Percentiles rank a stretch among this genome's conserved stretches.
Evolutionary conservation across 2,888 invertebrate genomes (phyloP).

Genomic region (Caenorhabditis sinica): DNA sequence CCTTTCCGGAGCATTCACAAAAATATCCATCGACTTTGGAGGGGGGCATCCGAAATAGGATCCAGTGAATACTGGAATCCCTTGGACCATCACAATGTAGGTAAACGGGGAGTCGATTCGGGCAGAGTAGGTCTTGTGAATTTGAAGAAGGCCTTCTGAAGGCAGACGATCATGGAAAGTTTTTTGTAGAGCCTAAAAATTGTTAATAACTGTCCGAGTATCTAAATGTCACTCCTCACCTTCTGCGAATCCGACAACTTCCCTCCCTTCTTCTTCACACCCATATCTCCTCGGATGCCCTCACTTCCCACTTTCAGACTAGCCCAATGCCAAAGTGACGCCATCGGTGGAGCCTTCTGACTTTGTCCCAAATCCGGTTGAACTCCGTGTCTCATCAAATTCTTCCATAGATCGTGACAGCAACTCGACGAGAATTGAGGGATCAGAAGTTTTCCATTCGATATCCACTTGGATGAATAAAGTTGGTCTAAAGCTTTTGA

Average conservation of each 20-base stretch:
- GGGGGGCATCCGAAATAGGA: slow-evolving; percentile 57
- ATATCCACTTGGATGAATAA: neutral
- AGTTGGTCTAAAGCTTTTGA: slow-evolving; percentile 23
- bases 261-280: slow-evolving; percentile 12
- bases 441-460: slow-evolving; percentile 34
- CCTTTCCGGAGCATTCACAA: slow-evolving; percentile 59
- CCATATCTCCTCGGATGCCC: slow-evolving; percentile 32
- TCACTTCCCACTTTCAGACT: slow-evolving; percentile 27
- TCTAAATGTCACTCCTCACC: neutral
- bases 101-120: slow-evolving; percentile 63
- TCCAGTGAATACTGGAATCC: slow-evolving; percentile 56
- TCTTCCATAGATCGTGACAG: slow-evolving; percentile 62
- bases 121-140: slow-evolving; percentile 37
- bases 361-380: slow-evolving; percentile 59
- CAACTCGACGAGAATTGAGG: slow-evolving; percentile 38
- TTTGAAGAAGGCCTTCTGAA: slow-evolving; percentile 30
- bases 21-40: slow-evolving; percentile 32
- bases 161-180: slow-evolving; percentile 31
- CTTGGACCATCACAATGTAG: slow-evolving; percentile 47
- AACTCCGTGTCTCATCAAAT: slow-evolving; percentile 56
- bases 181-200: slow-evolving; percentile 36
- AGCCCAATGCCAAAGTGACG: slow-evolving; percentile 60
- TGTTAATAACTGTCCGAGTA: neutral
- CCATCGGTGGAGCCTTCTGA: slow-evolving; percentile 54
- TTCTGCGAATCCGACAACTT: slow-evolving; percentile 25